A percentile compares a stretch with the other conserved stretches of the same genome.
phyloP scores from a whole-genome alignment of 2,113 vertebrate species.

The Acanthochromis polyacanthus region DNA sequence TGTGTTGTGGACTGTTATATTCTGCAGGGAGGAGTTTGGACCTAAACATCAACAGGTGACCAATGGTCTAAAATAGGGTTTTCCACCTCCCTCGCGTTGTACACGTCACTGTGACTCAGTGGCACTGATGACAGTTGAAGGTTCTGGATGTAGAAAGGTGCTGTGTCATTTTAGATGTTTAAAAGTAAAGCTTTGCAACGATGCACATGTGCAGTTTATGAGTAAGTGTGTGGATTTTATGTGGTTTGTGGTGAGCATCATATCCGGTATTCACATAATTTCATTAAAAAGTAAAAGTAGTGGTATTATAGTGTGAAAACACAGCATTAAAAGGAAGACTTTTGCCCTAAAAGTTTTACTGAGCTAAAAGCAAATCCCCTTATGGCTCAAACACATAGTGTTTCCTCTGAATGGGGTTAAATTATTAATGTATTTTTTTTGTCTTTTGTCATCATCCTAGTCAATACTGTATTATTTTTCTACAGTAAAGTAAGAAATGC shows the following conservation, averaged over 20 bases:
- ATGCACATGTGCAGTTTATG: background rate
- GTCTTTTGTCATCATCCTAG: too few species aligned
- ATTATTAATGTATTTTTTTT: too few species aligned
- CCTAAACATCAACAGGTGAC: slow-evolving; percentile 54
- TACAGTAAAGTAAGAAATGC: too few species aligned
- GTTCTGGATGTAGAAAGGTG: background rate
- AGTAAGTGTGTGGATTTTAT: background rate
- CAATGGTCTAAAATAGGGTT: slow-evolving; percentile 46
- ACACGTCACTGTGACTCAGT: slow-evolving; percentile 52
- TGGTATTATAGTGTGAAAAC: too few species aligned
- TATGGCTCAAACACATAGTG: too few species aligned
- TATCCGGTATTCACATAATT: too few species aligned
- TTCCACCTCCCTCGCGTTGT: slow-evolving; percentile 24
- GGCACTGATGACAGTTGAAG: slow-evolving; percentile 6
- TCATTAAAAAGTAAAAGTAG: too few species aligned
- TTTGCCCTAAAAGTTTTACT: too few species aligned
- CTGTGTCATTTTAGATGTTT: background rate
- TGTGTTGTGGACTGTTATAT: slow-evolving; percentile 76
- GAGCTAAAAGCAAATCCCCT: too few species aligned
- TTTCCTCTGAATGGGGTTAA: too few species aligned
- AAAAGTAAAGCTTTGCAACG: slow-evolving; percentile 13
- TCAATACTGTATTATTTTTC: too few species aligned
- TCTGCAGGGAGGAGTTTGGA: slow-evolving; percentile 76
- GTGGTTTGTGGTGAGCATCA: background rate
- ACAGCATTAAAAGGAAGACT: too few species aligned